Evolutionary conservation across 2,797 vertebrate species (phyloP).

Genomic region (Chelonia mydas): DNA sequence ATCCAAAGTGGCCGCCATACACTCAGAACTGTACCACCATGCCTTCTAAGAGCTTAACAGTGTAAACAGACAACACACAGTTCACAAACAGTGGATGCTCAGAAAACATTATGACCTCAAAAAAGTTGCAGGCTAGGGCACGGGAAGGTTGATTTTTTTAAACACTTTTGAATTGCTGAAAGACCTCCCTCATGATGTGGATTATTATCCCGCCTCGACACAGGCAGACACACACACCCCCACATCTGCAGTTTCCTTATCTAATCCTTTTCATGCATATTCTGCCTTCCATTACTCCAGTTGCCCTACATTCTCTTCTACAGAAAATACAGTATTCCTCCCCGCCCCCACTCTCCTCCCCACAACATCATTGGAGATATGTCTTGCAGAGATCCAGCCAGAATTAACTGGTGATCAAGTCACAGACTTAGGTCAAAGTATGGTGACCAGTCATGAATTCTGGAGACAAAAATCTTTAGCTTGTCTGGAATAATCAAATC

Average conservation of each 20-base stretch:
- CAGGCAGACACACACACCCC: too few species aligned
- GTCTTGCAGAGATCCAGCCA: not conserved
- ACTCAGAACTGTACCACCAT: not conserved
- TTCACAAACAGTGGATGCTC: not conserved
- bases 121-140: not conserved
- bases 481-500: not conserved
- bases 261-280: accelerated
- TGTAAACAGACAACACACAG: not conserved
- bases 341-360: not conserved
- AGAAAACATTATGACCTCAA: conserved; percentile 17
- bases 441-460: too few species aligned
- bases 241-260: not conserved
- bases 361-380: not conserved
- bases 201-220: too few species aligned
- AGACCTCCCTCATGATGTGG: too few species aligned
- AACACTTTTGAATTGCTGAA: not conserved
- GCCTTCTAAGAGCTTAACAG: not conserved
- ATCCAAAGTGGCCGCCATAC: not conserved
- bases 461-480: too few species aligned
- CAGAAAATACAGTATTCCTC: not conserved
- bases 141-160: too few species aligned
- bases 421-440: not conserved
- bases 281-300: not conserved
- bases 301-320: not conserved
- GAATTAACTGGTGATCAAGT: not conserved